Conservation (phyloP, 2,797 vertebrate species). For the Rhinella marina region DNA sequence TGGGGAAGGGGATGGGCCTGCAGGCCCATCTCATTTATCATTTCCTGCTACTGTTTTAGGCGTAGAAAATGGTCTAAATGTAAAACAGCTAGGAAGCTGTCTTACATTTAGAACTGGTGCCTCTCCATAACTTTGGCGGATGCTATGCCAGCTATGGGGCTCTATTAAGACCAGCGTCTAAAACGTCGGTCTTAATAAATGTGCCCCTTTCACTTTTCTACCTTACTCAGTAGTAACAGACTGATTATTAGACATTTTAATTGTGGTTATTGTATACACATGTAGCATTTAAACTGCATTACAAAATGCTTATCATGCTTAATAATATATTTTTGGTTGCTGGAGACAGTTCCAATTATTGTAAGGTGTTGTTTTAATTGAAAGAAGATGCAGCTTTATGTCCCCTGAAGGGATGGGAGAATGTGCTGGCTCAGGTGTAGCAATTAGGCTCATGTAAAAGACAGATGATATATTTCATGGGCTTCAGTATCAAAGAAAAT, state of each 20-base stretch:
- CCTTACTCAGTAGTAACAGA: neutral
- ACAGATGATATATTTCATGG: slow-evolving; percentile 23
- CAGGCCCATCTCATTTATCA: too few relatives aligned
- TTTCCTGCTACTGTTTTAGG: too few relatives aligned
- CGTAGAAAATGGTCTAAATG: too few relatives aligned
- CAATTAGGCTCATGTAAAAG: slow-evolving; percentile 25
- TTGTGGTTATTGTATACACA: neutral
- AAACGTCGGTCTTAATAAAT: too few relatives aligned
- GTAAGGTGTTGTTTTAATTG: neutral
- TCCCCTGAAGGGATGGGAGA: neutral
- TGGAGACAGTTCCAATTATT: neutral
- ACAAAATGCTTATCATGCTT: slow-evolving; percentile 10
- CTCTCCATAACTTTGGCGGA: too few relatives aligned
- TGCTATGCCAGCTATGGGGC: too few relatives aligned
- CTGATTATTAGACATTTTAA: neutral
- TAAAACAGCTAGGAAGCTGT: too few relatives aligned
- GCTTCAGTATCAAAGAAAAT: neutral
- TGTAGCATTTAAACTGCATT: neutral
- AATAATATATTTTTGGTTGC: neutral
- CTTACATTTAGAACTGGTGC: too few relatives aligned
- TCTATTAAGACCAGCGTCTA: too few relatives aligned
- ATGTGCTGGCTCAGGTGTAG: slow-evolving; percentile 15
- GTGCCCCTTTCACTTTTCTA: neutral
- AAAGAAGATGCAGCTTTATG: neutral
- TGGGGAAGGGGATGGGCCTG: too few relatives aligned